A percentile compares a stretch with the other conserved stretches of the same genome.
These are phyloP conservation scores for Tuta absoluta DNA, from an alignment of 2,888 invertebrate species.

Conservation along the genomic window DNA sequence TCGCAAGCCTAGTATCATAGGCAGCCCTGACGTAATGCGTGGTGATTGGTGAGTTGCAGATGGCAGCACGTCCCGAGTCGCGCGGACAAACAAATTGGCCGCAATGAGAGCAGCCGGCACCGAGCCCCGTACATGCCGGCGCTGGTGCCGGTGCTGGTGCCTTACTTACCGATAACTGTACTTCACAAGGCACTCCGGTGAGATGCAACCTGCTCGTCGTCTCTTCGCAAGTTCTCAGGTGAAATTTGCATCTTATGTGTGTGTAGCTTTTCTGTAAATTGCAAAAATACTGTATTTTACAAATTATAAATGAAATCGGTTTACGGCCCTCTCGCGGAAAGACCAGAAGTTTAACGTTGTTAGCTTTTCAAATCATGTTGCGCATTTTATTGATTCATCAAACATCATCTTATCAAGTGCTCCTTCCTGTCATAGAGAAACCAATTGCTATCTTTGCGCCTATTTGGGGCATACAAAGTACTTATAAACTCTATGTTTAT, in stretches of 20 bases:
- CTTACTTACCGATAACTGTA: constrained; percentile 14
- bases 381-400: too few relatives aligned
- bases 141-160: not conserved
- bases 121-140: not conserved
- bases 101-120: not conserved
- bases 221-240: not conserved
- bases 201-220: not conserved
- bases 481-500: too few relatives aligned
- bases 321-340: too few relatives aligned
- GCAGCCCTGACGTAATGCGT: not conserved
- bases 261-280: not conserved
- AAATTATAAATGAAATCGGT: too few relatives aligned
- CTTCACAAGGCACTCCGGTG: not conserved
- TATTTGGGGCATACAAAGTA: too few relatives aligned
- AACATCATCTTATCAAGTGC: too few relatives aligned
- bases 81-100: constrained; percentile 17
- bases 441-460: too few relatives aligned
- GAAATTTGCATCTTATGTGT: not conserved
- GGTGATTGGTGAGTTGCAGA: not conserved
- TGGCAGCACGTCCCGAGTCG: not conserved
- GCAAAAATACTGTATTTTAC: too few relatives aligned
- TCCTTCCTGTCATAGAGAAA: too few relatives aligned
- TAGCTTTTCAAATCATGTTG: too few relatives aligned
- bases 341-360: too few relatives aligned
- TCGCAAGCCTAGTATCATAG: not conserved